Conservation (phyloP, 2,888 invertebrate species). For the Sinelater perroti region DNA sequence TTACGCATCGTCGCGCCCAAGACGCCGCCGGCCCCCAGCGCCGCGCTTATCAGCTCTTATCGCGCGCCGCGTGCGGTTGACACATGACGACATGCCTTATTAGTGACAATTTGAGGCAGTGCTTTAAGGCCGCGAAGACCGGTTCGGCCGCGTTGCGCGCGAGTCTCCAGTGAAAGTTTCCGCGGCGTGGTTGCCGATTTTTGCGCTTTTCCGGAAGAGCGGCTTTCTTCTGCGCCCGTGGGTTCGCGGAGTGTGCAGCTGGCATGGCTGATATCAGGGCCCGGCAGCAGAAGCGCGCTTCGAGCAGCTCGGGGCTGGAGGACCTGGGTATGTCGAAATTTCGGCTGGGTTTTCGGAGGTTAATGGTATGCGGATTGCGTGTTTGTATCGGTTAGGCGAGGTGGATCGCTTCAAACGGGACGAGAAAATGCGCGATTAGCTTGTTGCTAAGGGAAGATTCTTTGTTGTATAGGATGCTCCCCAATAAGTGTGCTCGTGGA, state of each 20-base stretch:
- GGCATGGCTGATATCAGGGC: neutral
- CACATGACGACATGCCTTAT: slow-evolving; percentile 12
- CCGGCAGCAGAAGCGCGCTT: neutral
- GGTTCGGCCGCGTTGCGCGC: neutral
- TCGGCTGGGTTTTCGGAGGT: neutral
- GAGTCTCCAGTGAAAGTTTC: neutral
- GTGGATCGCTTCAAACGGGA: slow-evolving; percentile 6
- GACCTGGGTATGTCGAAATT: slow-evolving; percentile 1
- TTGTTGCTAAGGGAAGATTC: too few relatives aligned
- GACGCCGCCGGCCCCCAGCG: too few relatives aligned
- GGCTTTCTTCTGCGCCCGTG: neutral
- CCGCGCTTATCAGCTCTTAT: too few relatives aligned
- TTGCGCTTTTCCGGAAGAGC: too few relatives aligned
- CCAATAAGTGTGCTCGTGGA: too few relatives aligned
- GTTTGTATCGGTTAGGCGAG: neutral
- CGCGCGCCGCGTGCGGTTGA: slow-evolving; percentile 13
- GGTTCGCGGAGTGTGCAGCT: neutral
- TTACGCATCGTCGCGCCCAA: too few relatives aligned
- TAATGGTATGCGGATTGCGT: neutral
- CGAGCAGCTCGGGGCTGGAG: neutral
- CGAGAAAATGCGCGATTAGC: neutral
- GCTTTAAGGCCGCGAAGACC: neutral
- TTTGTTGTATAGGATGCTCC: slow-evolving; percentile 24
- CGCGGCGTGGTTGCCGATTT: neutral
- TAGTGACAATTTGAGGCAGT: slow-evolving; percentile 7